Evolutionary conservation across 2,888 invertebrate genomes (phyloP).

Genomic region (Ptychoptera albimana): DNA sequence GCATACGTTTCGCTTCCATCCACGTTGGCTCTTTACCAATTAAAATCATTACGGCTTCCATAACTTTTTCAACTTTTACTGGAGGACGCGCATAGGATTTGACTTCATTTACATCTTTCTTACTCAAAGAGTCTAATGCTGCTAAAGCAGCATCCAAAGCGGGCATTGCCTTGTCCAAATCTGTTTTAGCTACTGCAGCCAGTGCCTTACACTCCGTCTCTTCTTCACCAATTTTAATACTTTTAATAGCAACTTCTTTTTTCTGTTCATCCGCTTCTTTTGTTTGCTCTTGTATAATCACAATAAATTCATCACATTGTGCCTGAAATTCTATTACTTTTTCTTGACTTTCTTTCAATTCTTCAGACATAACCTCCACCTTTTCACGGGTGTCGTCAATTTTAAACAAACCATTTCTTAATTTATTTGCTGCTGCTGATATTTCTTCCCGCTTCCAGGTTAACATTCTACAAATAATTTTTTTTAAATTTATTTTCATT

Average conservation of each 20-base stretch:
- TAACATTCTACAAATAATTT: conserved; percentile 57
- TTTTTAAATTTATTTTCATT: too few species aligned
- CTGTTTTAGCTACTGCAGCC: conserved; percentile 66
- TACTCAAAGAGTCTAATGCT: conserved; percentile 64
- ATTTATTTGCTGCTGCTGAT: conserved; percentile 57
- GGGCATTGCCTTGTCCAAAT: conserved; percentile 73
- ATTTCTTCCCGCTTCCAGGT: conserved; percentile 52
- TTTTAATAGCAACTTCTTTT: conserved; percentile 53
- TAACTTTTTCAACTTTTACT: conserved; percentile 70
- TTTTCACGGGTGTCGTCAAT: conserved; percentile 72
- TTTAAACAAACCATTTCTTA: conserved; percentile 68
- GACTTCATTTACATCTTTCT: conserved; percentile 78
- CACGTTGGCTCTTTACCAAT: conserved; percentile 55
- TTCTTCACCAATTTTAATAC: conserved; percentile 60
- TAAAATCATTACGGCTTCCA: conserved; percentile 80
- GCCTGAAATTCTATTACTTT: conserved; percentile 61
- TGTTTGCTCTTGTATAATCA: conserved; percentile 63
- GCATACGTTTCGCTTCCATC: conserved; percentile 73
- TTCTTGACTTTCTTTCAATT: conserved; percentile 54
- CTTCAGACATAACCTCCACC: conserved; percentile 70
- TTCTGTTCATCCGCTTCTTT: conserved; percentile 71
- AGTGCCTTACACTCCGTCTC: conserved; percentile 66
- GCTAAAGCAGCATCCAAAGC: conserved; percentile 66
- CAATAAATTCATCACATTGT: conserved; percentile 74
- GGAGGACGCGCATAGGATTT: conserved; percentile 82